A percentile compares a stretch with the other conserved stretches of the same genome.
phyloP scores from a whole-genome alignment of 2,888 invertebrate genomes.

The Abrostola tripartita region DNA sequence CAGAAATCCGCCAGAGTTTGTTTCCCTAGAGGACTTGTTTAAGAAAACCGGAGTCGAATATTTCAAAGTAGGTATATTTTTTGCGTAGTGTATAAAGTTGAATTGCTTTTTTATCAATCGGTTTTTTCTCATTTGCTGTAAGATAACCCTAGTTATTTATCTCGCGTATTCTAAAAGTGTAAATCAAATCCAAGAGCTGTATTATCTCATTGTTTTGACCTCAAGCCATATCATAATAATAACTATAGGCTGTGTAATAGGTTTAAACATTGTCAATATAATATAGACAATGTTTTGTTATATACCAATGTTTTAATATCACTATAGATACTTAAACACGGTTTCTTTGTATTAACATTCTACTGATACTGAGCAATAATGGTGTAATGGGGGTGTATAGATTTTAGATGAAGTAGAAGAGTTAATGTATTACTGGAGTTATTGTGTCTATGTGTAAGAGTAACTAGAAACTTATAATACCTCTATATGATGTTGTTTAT shows the following conservation, averaged over 20 bases:
- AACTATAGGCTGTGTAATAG: not conserved
- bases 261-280: not conserved
- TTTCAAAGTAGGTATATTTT: constrained; percentile 90
- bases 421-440: no score
- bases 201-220: constrained; percentile 5
- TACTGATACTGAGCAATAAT: no score
- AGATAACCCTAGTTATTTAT: constrained; percentile 29
- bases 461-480: no score
- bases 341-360: no score
- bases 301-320: no score
- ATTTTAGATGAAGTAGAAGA: no score
- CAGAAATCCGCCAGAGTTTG: constrained; percentile 91
- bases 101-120: constrained; percentile 29
- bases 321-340: no score
- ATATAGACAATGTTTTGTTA: no score
- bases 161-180: not conserved
- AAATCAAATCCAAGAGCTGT: not conserved
- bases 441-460: no score
- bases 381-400: no score
- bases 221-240: not conserved
- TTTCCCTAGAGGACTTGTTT: constrained; percentile 91
- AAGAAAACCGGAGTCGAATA: constrained; percentile 95
- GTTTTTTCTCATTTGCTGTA: constrained; percentile 21
- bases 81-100: not conserved
- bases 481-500: no score